Percentiles rank a stretch among this genome's conserved stretches.
Evolutionary conservation across 35 echinoderm and acorn worm genomes (phyloP).

Genomic region (Apostichopus japonicus): DNA sequence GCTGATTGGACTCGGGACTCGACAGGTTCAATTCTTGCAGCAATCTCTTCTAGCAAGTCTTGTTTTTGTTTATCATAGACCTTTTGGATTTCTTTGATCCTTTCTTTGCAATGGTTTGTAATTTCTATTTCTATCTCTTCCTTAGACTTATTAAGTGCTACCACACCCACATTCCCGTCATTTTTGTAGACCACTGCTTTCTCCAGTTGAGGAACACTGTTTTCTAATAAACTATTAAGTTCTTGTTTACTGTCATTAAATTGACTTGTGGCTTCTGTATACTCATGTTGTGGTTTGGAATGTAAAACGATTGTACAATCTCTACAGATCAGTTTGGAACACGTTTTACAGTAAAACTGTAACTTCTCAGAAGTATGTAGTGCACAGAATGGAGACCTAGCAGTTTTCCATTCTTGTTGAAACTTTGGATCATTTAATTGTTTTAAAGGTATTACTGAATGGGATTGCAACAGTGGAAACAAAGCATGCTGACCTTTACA

Average conservation of each 20-base stretch:
- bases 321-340: no score
- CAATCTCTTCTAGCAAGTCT: not conserved
- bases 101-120: not conserved
- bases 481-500: not conserved
- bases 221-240: not conserved
- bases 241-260: not conserved
- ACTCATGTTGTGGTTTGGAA: no score
- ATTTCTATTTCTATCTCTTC: not conserved
- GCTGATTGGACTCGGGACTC: not conserved
- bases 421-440: no score
- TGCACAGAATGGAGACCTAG: not conserved
- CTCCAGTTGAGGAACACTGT: not conserved
- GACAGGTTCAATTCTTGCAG: not conserved
- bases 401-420: not conserved
- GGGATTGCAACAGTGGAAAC: not conserved
- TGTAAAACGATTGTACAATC: no score
- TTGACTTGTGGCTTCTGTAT: not conserved
- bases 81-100: not conserved
- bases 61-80: not conserved
- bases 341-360: conserved; percentile 42
- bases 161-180: not conserved
- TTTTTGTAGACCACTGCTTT: not conserved
- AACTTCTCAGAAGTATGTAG: conserved; percentile 30
- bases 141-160: not conserved
- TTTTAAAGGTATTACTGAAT: not conserved